Evolutionary conservation across 2,888 invertebrate species (phyloP).

Genomic region (Myopa tessellatipennis): DNA sequence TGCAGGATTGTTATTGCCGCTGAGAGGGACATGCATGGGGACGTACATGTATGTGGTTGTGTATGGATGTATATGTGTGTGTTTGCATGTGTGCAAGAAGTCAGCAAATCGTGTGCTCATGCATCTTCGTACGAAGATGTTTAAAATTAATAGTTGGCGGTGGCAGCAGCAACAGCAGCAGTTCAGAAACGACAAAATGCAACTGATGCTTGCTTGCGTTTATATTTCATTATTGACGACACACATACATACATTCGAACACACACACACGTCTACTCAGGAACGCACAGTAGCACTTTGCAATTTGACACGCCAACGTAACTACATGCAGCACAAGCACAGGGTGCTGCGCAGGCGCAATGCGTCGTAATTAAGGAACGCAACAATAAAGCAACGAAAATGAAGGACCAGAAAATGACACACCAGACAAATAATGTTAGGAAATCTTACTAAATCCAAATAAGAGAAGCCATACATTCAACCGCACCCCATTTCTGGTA

Average conservation of each 20-base stretch:
- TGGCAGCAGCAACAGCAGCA: not conserved
- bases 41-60: not conserved
- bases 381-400: not conserved
- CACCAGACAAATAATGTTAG: not conserved
- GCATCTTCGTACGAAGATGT: not conserved
- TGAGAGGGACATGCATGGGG: not conserved
- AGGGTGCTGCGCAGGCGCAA: not conserved
- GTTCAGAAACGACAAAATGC: not conserved
- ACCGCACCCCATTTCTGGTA: no score
- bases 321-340: not conserved
- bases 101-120: constrained; percentile 26
- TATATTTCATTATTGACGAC: constrained; percentile 10
- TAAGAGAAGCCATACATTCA: no score
- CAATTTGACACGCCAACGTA: constrained; percentile 7
- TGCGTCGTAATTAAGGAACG: no score
- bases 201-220: not conserved
- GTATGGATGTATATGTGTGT: constrained; percentile 17
- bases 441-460: not conserved
- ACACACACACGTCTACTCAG: not conserved
- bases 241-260: constrained; percentile 32
- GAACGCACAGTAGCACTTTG: not conserved
- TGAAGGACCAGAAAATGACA: not conserved
- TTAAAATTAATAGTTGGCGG: not conserved
- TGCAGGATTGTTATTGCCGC: not conserved
- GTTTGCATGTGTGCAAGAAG: constrained; percentile 26